Conservation (phyloP, 1,140 invertebrate species). For the Drosophila tsacasi region DNA sequence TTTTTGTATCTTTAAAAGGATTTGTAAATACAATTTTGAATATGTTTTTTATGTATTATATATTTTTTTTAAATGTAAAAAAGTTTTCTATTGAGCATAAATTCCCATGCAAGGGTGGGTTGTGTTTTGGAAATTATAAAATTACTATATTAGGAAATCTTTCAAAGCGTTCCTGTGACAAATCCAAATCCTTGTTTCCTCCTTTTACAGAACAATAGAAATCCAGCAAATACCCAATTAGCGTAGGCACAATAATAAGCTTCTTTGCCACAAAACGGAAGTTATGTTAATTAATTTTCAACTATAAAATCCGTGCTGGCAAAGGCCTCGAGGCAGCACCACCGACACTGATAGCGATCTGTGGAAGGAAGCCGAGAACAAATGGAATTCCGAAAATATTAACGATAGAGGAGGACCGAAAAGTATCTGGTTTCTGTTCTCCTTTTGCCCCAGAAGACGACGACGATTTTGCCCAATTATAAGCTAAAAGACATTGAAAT, state of each 20-base stretch:
- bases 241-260: constrained; percentile 55
- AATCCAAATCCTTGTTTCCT: constrained; percentile 5
- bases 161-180: background rate
- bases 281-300: constrained; percentile 74
- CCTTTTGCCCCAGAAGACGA: constrained; percentile 14
- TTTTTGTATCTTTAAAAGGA: background rate
- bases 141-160: background rate
- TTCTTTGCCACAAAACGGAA: constrained; percentile 64
- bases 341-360: constrained; percentile 59
- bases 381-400: constrained; percentile 71
- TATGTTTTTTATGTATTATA: background rate
- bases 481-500: constrained; percentile 81
- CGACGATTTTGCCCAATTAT: constrained; percentile 72
- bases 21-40: no score
- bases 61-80: background rate
- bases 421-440: constrained; percentile 59
- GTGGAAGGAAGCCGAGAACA: constrained; percentile 47
- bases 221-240: constrained; percentile 60
- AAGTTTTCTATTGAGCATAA: background rate
- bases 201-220: constrained; percentile 4
- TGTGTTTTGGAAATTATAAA: background rate
- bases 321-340: constrained; percentile 30
- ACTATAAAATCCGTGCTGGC: constrained; percentile 47
- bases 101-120: background rate
- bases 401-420: constrained; percentile 70